Percentiles rank a stretch among this genome's conserved stretches.
Conservation (phyloP, 2,888 invertebrate species). For the Erebia ligea region DNA sequence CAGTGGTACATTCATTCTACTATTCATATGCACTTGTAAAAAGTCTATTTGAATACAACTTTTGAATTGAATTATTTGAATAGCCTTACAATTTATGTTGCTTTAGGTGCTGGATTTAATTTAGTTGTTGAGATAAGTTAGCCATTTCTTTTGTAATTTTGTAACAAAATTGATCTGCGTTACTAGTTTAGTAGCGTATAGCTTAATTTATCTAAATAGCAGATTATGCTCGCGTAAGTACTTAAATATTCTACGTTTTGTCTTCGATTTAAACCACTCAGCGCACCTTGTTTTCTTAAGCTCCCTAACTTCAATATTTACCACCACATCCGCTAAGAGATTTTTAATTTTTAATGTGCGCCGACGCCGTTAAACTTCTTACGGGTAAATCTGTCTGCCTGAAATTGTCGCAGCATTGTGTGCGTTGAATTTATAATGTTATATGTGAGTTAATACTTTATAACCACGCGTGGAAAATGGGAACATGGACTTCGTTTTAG, state of each 20-base stretch:
- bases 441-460: constrained; percentile 21
- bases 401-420: constrained; percentile 39
- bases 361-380: constrained; percentile 43
- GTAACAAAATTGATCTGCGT: too few relatives aligned
- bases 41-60: too few relatives aligned
- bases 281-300: constrained; percentile 38
- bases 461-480: constrained; percentile 2
- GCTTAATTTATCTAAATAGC: too few relatives aligned
- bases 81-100: too few relatives aligned
- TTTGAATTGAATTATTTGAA: too few relatives aligned
- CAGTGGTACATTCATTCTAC: too few relatives aligned
- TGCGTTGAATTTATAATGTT: constrained; percentile 43
- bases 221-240: too few relatives aligned
- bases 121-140: too few relatives aligned
- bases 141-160: too few relatives aligned
- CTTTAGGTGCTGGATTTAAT: too few relatives aligned
- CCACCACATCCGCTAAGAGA: constrained; percentile 43
- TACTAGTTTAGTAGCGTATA: too few relatives aligned
- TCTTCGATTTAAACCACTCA: constrained; percentile 28
- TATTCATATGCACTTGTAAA: too few relatives aligned
- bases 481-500: constrained; percentile 7
- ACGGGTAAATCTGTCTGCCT: constrained; percentile 34
- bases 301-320: constrained; percentile 49
- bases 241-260: neutral
- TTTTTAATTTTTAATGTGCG: constrained; percentile 50